Evolutionary conservation across 2,888 invertebrate genomes (phyloP).

Genomic region (Zygaena filipendulae): DNA sequence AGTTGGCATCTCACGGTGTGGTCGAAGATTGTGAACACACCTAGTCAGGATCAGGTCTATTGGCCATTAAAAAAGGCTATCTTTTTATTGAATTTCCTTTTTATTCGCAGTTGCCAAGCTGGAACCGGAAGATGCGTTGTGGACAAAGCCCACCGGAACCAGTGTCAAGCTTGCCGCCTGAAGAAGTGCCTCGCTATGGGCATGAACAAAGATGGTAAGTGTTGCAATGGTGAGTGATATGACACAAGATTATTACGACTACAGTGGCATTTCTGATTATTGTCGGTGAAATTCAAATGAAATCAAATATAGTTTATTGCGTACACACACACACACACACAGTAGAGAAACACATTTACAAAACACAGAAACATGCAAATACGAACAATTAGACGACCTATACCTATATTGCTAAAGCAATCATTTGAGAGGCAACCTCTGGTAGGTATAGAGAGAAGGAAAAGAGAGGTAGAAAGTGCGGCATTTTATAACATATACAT

Average conservation of each 20-base stretch:
- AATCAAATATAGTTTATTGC: too few species aligned
- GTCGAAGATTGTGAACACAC: background rate
- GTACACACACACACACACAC: background rate
- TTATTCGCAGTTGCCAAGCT: slow-evolving; percentile 89
- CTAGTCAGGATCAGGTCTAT: slow-evolving; percentile 9
- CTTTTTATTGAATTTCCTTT: slow-evolving; percentile 1
- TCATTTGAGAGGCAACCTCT: too few species aligned
- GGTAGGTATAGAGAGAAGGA: too few species aligned
- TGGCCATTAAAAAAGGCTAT: slow-evolving; percentile 1
- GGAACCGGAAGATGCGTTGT: slow-evolving; percentile 97
- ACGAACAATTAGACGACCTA: too few species aligned
- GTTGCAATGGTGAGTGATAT: too few species aligned
- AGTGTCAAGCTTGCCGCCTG: slow-evolving; percentile 97
- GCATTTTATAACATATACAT: too few species aligned
- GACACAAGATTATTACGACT: background rate
- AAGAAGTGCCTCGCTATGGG: slow-evolving; percentile 99
- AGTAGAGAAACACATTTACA: too few species aligned
- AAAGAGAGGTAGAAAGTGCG: too few species aligned
- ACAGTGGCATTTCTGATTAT: too few species aligned
- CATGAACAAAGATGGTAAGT: slow-evolving; percentile 99
- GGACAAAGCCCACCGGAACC: slow-evolving; percentile 98
- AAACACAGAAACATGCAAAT: too few species aligned
- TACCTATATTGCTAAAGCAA: too few species aligned
- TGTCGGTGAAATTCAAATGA: background rate
- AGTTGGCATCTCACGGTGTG: slow-evolving; percentile 2